phyloP scores from a whole-genome alignment of 2,113 vertebrate species.

The Lepisosteus osseus region DNA sequence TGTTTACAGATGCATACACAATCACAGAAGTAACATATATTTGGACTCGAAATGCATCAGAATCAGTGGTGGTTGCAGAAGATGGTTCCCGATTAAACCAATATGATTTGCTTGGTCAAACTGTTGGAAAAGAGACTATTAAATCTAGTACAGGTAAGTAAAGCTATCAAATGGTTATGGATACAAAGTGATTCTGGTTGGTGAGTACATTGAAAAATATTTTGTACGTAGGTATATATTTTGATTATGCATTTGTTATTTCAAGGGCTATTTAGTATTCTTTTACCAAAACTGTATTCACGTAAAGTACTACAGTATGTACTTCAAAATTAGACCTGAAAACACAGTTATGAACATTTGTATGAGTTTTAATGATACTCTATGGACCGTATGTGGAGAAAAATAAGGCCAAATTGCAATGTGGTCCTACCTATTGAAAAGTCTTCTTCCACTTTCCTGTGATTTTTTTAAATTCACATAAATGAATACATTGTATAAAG shows the following conservation, averaged over 20 bases:
- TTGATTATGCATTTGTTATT: not conserved
- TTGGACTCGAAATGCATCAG: slow-evolving; percentile 89
- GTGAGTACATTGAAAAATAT: not conserved
- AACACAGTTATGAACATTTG: too few relatives aligned
- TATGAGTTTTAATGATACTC: too few relatives aligned
- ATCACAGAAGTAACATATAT: slow-evolving; percentile 92
- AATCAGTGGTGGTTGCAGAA: slow-evolving; percentile 91
- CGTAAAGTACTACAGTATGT: too few relatives aligned
- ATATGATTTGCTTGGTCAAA: slow-evolving; percentile 91
- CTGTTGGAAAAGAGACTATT: slow-evolving; percentile 91
- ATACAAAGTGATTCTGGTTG: not conserved
- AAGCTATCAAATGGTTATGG: not conserved
- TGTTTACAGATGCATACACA: slow-evolving; percentile 86
- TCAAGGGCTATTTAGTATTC: too few relatives aligned
- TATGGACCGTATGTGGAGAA: too few relatives aligned
- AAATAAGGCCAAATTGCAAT: too few relatives aligned
- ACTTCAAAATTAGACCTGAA: too few relatives aligned
- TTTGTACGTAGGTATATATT: not conserved
- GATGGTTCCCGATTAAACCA: slow-evolving; percentile 95
- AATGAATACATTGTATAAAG: too few relatives aligned
- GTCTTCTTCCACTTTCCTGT: too few relatives aligned
- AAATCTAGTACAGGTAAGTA: slow-evolving; percentile 92
- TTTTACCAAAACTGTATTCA: too few relatives aligned
- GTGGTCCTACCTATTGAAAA: too few relatives aligned
- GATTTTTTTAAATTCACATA: too few relatives aligned